Base-by-base conservation (phyloP, 2,888 invertebrate species). In the Anaspis maculata region DNA sequence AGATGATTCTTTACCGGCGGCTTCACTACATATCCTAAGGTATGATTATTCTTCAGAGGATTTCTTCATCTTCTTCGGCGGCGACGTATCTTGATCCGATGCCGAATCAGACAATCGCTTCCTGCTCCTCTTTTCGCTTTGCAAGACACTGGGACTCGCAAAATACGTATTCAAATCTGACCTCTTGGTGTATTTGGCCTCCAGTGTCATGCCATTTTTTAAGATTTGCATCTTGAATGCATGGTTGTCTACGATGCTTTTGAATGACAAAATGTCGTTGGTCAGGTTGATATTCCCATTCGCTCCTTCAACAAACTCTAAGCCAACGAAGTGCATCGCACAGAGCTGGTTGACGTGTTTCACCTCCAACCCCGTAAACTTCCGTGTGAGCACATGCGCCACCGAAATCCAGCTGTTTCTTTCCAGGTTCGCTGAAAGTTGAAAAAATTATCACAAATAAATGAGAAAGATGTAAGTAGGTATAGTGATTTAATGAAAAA, bases 291-390 rank as follows among this genome's bases (percentile, higher is more conserved):
- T 80, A 57, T 94, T 92, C 29, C 90, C 70, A 60, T 85, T 86
- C 60, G 83, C 83, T 9, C 83, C 79, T 68, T 89, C 90, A 52
- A 84, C 83, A 61, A 98, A 94, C 44, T 86, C 83, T 30, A 98
- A 71, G 0, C 98, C 98, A 53, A 99, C 92, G 67, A 97, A 97
- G 98, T 98, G 98, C 79, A 94, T 84, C 4, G 87, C 85, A 60
- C 87, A 83, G 46, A 76, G 74, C 45, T 72, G 73, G 19, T 72
- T 71, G 2, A 70, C 68, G 27, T 46, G 47, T 50, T 48, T 55
- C 5, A 61, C 42, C 37, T 68, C 65, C 30, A 70, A 54, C 32
- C 76, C 73, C 21, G 74, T 69, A 58, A 79, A 95, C 54, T 88
- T 85, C 59, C 91, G 88, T 0, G 97, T 94, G 69, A 94, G 92